Evolutionary conservation across 2,888 invertebrate species (phyloP).

Genomic region (Incurvaria masculella): DNA sequence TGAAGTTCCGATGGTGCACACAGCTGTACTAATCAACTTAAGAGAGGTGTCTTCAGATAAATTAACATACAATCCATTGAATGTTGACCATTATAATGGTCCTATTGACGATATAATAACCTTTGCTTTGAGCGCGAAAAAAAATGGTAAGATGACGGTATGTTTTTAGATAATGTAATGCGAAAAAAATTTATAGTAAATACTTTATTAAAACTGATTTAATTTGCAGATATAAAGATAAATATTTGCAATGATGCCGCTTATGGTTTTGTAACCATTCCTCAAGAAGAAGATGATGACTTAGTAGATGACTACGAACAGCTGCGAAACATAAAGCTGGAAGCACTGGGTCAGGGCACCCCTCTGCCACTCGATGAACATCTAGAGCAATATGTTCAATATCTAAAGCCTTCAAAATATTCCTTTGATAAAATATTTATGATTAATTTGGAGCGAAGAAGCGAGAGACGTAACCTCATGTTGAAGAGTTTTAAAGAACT

Average conservation of each 20-base stretch:
- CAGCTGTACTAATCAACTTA: slow-evolving; percentile 79
- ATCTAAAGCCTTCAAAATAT: slow-evolving; percentile 58
- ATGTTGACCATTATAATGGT: slow-evolving; percentile 63
- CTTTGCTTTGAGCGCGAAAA: slow-evolving; percentile 81
- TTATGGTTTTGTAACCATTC: slow-evolving; percentile 82
- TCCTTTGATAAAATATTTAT: slow-evolving; percentile 81
- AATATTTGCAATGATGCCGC: slow-evolving; percentile 74
- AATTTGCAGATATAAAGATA: slow-evolving; percentile 23
- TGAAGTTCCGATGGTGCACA: slow-evolving; percentile 88
- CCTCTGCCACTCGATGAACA: slow-evolving; percentile 38
- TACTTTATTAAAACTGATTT: neutral
- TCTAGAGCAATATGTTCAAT: slow-evolving; percentile 30
- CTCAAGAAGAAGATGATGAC: slow-evolving; percentile 67
- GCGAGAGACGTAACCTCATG: slow-evolving; percentile 80
- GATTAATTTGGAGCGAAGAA: slow-evolving; percentile 86
- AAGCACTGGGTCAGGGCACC: slow-evolving; percentile 62
- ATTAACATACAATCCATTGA: slow-evolving; percentile 71
- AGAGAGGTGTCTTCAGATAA: slow-evolving; percentile 52
- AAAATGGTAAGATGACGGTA: slow-evolving; percentile 41
- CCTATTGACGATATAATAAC: slow-evolving; percentile 90
- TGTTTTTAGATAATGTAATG: neutral
- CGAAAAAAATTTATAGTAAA: neutral
- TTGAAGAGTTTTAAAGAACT: slow-evolving; percentile 71
- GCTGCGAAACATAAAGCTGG: slow-evolving; percentile 70
- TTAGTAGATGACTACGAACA: slow-evolving; percentile 66